A percentile compares a stretch with the other conserved stretches of the same genome.
Evolutionary conservation across 2,797 vertebrate species (phyloP).

Genomic region (Enteromius anoplus): DNA sequence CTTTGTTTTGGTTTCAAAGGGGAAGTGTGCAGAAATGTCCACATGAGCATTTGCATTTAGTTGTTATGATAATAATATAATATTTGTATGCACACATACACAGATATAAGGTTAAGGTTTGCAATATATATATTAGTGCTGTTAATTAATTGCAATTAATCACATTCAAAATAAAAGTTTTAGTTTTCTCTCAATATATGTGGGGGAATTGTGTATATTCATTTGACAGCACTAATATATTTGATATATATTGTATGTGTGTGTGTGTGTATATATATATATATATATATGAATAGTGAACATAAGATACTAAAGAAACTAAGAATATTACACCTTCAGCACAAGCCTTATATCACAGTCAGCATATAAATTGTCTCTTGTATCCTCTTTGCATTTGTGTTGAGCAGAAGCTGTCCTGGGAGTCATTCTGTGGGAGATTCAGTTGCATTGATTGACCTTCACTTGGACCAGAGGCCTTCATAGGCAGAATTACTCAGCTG

Average conservation of each 20-base stretch:
- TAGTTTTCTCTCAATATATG: too few species aligned
- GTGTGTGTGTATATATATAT: too few species aligned
- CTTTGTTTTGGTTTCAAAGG: conserved; percentile 46
- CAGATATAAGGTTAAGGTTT: too few species aligned
- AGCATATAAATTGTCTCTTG: background rate
- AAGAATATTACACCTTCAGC: background rate
- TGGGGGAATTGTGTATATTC: too few species aligned
- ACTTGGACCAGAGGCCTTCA: background rate
- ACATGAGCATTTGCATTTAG: background rate
- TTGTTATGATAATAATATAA: background rate
- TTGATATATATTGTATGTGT: too few species aligned
- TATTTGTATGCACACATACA: background rate
- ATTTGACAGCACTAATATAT: too few species aligned
- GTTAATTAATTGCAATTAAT: too few species aligned
- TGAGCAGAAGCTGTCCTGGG: background rate
- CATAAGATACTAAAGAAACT: background rate
- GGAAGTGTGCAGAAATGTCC: conserved; percentile 21
- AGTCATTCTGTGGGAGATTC: conserved; percentile 14
- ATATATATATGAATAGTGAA: background rate
- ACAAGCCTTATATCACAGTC: background rate
- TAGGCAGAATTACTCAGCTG: background rate
- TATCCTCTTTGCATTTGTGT: background rate
- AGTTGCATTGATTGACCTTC: conserved; percentile 29
- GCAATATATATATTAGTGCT: too few species aligned
- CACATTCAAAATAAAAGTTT: too few species aligned